Base-by-base conservation (phyloP, 2,797 vertebrate genomes). In the Syngnathus rostellatus region DNA sequence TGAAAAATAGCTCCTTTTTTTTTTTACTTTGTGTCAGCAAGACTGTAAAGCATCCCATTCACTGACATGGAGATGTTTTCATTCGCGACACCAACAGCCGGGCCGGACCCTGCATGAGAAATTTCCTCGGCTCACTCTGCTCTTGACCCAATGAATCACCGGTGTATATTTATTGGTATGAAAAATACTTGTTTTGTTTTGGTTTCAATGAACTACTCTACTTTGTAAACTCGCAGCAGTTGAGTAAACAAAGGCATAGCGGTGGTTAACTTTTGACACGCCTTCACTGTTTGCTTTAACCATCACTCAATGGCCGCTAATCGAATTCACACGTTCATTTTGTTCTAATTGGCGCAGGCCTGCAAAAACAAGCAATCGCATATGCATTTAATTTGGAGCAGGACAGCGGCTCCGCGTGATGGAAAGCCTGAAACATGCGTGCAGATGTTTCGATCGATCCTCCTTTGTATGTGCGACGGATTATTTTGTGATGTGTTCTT, bases 21-120 rank as follows among this genome's bases (percentile, higher is more conserved):
- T 43, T 71, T 71, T 69, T 61, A 72, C 45, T 81, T 66, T 63
- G 70, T 25, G 77, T 77, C 53, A 77, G 72, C 77, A 66, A 74
- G 70, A 77, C 67, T 68, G 64, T 70, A 72, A 77, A 78, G 61
- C 76, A 69, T 53, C 76, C 31, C 70, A 71, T 73, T 79, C 72
- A 82, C 54, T 48, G 17, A 57, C 69, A 65, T 11, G 17, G 54
- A 38, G 67, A 59, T 62, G 73, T 63, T 59, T 50, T 55, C 68
- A 66, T 55, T 46, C 69, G 21, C 21, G 62, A 70, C 68, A 19
- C 31, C 39, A 39, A 4, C 31, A 31, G 31, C 31, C 31, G 45
- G 45, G 60, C 21, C 41, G 39, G 21, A 62, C 21, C 21, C 12
- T 62, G 60, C 38, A 23, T 23, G 40, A 45, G n/a, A 45, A 14